phyloP scores from a whole-genome alignment of 2,113 vertebrate species.

The Cynopterus brachyotis region DNA sequence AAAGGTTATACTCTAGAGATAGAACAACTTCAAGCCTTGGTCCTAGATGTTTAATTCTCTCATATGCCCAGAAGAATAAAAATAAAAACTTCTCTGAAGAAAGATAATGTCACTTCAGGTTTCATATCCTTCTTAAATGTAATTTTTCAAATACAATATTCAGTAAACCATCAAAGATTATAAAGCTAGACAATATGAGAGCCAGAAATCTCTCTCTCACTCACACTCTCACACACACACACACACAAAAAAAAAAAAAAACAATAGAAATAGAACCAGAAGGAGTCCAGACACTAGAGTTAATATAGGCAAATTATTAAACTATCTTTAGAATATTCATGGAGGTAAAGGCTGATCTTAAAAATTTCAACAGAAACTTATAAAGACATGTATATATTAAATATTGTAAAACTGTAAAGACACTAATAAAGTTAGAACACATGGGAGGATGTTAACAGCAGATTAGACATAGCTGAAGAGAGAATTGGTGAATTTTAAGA shows the following conservation, averaged over 20 bases:
- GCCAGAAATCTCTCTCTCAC: not conserved
- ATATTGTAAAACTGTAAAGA: not conserved
- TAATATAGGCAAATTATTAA: not conserved
- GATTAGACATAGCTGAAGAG: not conserved
- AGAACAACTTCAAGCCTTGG: not conserved
- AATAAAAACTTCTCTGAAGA: not conserved
- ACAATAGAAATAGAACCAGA: not conserved
- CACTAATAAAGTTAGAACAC: not conserved
- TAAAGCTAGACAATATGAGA: not conserved
- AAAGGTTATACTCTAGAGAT: not conserved
- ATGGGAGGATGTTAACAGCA: not conserved
- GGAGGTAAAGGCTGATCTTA: not conserved
- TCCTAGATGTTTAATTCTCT: not conserved
- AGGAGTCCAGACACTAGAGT: not conserved
- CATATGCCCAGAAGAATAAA: not conserved
- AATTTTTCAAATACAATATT: not conserved
- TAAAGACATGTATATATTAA: not conserved
- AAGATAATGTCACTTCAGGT: not conserved
- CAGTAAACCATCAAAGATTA: not conserved
- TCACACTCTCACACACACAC: too few species aligned
- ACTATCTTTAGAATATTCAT: not conserved
- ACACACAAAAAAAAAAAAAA: too few species aligned
- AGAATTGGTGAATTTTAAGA: not conserved
- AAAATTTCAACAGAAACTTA: not conserved
- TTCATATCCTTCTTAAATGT: constrained; percentile 7